These are phyloP conservation scores for Enteromius trimaculatus DNA, from an alignment of 2,797 vertebrate genomes.

Conservation along the genomic window DNA sequence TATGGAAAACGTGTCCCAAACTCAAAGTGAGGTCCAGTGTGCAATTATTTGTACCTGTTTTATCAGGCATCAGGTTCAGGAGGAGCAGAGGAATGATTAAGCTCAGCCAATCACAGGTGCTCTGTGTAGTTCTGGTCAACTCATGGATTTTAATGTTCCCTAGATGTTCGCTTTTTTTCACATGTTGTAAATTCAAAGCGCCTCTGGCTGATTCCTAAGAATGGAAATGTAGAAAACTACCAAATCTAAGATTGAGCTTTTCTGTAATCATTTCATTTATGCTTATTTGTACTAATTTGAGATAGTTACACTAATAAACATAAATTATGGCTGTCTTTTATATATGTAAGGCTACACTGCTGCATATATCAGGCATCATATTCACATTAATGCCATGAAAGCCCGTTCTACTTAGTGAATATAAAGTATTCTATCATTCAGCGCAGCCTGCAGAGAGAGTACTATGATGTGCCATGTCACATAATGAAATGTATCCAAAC, in stretches of 20 bases:
- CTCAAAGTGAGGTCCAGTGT: slow-evolving; percentile 42
- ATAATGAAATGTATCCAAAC: slow-evolving; percentile 45
- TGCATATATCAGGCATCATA: neutral
- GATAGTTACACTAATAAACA: neutral
- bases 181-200: neutral
- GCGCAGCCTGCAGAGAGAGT: slow-evolving; percentile 8
- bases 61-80: slow-evolving; percentile 40
- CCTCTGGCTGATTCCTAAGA: neutral
- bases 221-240: neutral
- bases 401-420: neutral
- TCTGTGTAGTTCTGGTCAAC: neutral
- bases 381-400: slow-evolving; percentile 30
- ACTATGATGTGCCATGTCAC: slow-evolving; percentile 38
- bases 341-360: neutral
- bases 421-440: slow-evolving; percentile 37
- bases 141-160: neutral
- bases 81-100: slow-evolving; percentile 11
- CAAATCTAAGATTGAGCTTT: slow-evolving; percentile 37
- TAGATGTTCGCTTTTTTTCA: neutral
- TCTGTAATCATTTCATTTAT: neutral
- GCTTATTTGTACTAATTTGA: neutral
- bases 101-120: slow-evolving; percentile 20
- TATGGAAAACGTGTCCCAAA: slow-evolving; percentile 49
- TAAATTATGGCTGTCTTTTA: slow-evolving; percentile 8
- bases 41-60: slow-evolving; percentile 51